Base-by-base conservation (phyloP, 2,888 invertebrate genomes). In the Brachylomia viminalis region DNA sequence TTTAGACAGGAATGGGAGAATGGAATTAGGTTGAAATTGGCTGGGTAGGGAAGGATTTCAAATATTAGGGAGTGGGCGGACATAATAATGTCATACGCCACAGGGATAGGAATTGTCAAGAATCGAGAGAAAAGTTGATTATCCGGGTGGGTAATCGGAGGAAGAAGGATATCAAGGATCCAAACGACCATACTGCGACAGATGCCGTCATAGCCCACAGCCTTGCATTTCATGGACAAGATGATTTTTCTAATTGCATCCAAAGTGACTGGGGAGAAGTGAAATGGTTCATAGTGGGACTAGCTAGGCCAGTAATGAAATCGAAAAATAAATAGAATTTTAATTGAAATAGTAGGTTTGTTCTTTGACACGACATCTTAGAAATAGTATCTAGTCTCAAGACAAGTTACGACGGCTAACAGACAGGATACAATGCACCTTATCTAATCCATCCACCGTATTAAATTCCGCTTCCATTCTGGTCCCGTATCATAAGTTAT, bases 381-480 rank as follows among this genome's bases (percentile, higher is more conserved):
- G 47, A 47, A 47, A 23, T 45, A 52, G 42, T 59, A 59, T 23
- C 59, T 67, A 23, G 27, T 59, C n/a, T 6, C 33, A 30, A 67
- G n/a, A 45, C 45, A 70, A 76, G 59, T 77, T 49, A 56, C 61
- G 69, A 49, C 61, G 8, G 30, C 38, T 49, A 77, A 61, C 59
- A 54, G 52, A 69, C 77, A 62, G 30, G 62, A 23, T 78, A 77
- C 69, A 69, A 64, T 77, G 64, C 65, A 70, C 59, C 64, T 58
- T 66, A 72, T 56, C 79, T 79, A 56, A 79, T 72, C 66, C 56
- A 66, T 79, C 49, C 66, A 27, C 61, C 33, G 54, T 61, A 78
- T 66, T 79, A 72, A 61, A 72, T 68, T 79, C 66, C 45, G 45
- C 52, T 79, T 67, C 54, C 49, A 49, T 33, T 27, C 65, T 54